Base-by-base conservation (phyloP, 2,888 invertebrate species). In the Eupithecia abbreviata region DNA sequence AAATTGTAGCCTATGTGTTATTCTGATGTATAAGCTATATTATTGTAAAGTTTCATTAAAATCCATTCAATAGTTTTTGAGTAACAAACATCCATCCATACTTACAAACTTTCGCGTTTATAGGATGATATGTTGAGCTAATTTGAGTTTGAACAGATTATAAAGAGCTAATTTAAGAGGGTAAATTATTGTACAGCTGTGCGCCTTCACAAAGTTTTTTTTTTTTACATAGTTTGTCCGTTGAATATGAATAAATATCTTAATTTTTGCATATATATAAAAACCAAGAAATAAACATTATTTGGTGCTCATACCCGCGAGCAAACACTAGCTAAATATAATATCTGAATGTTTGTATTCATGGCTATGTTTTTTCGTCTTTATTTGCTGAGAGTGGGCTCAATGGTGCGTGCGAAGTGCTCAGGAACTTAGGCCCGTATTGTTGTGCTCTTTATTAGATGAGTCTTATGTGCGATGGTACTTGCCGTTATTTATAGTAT, bases 371-470 rank as follows among this genome's bases (percentile, higher is more conserved):
- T 86, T 85, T 86, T 84, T 82, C 82, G 83, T 68, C 80, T 84
- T 84, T 84, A 84, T 86, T 86, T 82, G 73, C 73, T 43, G 65
- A 80, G 77, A 84, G 79, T 77, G 79, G 71, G 76, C 80, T 79
- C 83, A 85, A 86, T 84, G 85, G 84, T 74, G 82, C 84, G 84
- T 84, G 80, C 70, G 80, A 75, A 77, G 78, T 80, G 76, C 77
- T 80, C 75, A 77, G 78, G 76, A 85, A 84, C 78, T 86, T 85
- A 76, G 75, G 79, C 75, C 79, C 83, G 82, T 86, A 85, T 85
- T 85, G 83, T 86, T 81, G 79, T 81, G 77, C 82, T 84, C 81
- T 85, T 86, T 88, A 87, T 87, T 84, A 79, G 80, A 79, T 80
- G 80, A 81, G 77, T 80, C 74, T 79, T 79, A 77, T 78, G 74